Evolutionary conservation across 2,888 invertebrate genomes (phyloP), one percentile per base, ranked within the genome.

Genomic region (Apotomis betuletana): DNA sequence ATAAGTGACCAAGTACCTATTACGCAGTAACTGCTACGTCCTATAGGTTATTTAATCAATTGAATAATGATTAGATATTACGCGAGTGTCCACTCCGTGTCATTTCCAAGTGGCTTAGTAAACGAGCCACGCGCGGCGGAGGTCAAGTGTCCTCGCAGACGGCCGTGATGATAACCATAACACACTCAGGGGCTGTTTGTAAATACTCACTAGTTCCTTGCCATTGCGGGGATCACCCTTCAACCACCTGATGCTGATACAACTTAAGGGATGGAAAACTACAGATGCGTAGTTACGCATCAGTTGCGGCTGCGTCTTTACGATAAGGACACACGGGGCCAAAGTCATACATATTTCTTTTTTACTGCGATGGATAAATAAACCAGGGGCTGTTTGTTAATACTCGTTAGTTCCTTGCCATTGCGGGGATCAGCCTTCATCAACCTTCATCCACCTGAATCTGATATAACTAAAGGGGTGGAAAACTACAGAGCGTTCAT

Each of bases 71-170:
- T 64, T 58, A 41, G 58, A 46, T 58, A 59, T 15, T 46, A 64
- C 46, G 60, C 55, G 46, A 44, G 54, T 65, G 54, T 70, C 70
- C 57, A 36, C 54, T 52, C 51, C 55, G 38, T 57, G 67, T 57
- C 54, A 61, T 67, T 49, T 49, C 49, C 46, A 67, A 62, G 60
- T 36, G 57, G 13, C 15, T 73, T 73, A 64, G 69, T 59, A 73
- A 15, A 64, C 73, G 3, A 38, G 10, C 54, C 73, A 69, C 69
- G 73, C 60, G 15, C 54, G 69, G 13, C 10, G 36, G 55, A 73
- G 69, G 73, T 64, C 73, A 59, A 69, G 69, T 55, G 64, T 63
- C 73, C 73, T 55, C 64, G 54, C n/a, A 10, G 3, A 10, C 38
- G 62, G 49, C 67, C 72, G n/a, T 63, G 62, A 27, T 49, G 44